A percentile compares a stretch with the other conserved stretches of the same genome.
Evolutionary conservation across 2,888 invertebrate species (phyloP).

Genomic region (Lottia gigantea): DNA sequence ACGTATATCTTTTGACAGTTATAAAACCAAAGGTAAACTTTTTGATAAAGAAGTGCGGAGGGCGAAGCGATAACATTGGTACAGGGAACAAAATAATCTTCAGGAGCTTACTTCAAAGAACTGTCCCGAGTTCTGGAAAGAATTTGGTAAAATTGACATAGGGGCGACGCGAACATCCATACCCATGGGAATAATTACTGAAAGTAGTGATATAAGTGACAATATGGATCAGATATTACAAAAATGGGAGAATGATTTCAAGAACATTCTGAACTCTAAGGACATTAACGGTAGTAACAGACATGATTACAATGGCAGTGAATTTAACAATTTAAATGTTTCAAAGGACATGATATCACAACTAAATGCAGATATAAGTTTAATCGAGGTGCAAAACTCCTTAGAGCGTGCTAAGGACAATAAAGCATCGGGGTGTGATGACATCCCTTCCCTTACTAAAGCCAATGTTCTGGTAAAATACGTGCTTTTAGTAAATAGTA

Average conservation of each 20-base stretch:
- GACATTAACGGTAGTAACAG: no score
- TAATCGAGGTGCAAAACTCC: neutral
- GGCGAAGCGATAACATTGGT: neutral
- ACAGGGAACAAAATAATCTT: no score
- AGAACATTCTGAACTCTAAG: no score
- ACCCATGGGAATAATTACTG: neutral
- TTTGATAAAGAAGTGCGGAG: neutral
- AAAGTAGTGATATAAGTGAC: neutral
- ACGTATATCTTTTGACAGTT: neutral
- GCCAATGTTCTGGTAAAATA: constrained; percentile 19
- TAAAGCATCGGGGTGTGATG: neutral
- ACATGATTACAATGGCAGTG: no score
- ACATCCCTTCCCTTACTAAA: neutral
- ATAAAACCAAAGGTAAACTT: neutral
- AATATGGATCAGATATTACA: neutral
- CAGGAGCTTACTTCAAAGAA: no score
- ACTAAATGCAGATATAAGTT: neutral
- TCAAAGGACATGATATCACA: no score
- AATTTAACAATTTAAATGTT: no score
- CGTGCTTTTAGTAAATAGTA: constrained; percentile 25
- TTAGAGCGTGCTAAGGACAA: neutral
- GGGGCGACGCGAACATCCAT: neutral
- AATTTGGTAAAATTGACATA: neutral
- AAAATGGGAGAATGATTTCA: neutral
- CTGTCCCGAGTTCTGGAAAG: neutral